Percentiles rank a stretch among this genome's conserved stretches.
These are phyloP conservation scores for Labeo rohita DNA, from an alignment of 2,113 vertebrate species.

Conservation along the genomic window DNA sequence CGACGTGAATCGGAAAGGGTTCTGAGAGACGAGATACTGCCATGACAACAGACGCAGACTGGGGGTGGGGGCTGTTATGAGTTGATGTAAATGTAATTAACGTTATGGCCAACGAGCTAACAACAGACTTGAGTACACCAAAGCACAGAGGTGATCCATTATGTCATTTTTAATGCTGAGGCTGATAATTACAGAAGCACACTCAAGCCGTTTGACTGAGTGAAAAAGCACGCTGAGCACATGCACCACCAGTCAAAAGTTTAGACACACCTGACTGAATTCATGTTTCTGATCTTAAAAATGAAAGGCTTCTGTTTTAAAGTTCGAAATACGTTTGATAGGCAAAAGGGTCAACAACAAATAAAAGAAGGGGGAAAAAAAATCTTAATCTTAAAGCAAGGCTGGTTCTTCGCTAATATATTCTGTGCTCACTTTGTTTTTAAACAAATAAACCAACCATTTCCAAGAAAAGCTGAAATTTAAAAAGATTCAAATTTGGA, in stretches of 20 bases:
- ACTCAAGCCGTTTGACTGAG: conserved; percentile 9
- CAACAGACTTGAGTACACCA: conserved; percentile 71
- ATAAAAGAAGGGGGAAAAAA: too few relatives aligned
- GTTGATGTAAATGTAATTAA: conserved; percentile 71
- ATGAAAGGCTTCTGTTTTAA: neutral
- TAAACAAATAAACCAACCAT: too few relatives aligned
- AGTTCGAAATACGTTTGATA: neutral
- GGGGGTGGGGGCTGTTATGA: conserved; percentile 59
- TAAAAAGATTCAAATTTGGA: too few relatives aligned
- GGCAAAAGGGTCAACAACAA: too few relatives aligned
- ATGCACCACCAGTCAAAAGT: neutral
- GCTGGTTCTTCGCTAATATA: too few relatives aligned
- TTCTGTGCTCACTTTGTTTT: too few relatives aligned
- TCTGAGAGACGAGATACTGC: conserved; percentile 50
- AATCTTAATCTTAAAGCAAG: too few relatives aligned
- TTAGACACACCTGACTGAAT: neutral
- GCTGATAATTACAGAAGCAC: conserved; percentile 25
- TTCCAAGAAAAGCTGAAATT: too few relatives aligned
- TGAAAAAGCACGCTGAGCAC: neutral
- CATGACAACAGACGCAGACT: conserved; percentile 58
- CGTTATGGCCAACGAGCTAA: conserved; percentile 61
- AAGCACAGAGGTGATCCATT: conserved; percentile 69
- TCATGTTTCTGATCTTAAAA: neutral
- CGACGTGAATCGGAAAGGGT: conserved; percentile 28
- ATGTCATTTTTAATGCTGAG: conserved; percentile 45